Percentiles rank a stretch among this genome's conserved stretches.
phyloP scores from a whole-genome alignment of 2,888 invertebrate species.

The Leucoptera coffeella region DNA sequence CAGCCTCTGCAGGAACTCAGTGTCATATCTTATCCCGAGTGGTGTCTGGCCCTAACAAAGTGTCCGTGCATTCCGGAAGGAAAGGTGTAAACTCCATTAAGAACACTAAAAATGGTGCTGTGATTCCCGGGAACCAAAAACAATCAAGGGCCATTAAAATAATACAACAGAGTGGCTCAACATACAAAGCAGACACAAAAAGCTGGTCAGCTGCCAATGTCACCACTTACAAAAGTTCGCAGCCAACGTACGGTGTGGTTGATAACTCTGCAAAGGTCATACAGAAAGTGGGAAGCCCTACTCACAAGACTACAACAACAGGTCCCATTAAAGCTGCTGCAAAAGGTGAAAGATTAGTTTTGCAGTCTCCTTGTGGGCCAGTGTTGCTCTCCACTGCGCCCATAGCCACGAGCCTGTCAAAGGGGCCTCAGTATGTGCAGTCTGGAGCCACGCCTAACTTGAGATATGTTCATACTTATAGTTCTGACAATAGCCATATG shows the following conservation, averaged over 20 bases:
- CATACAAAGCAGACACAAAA: constrained; percentile 32
- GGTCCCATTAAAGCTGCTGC: constrained; percentile 22
- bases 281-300: constrained; percentile 41
- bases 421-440: constrained; percentile 44
- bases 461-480: constrained; percentile 38
- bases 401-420: constrained; percentile 25
- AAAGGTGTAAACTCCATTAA: constrained; percentile 33
- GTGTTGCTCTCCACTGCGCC: constrained; percentile 37
- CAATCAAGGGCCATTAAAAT: constrained; percentile 51
- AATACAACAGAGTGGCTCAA: constrained; percentile 39
- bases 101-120: constrained; percentile 26
- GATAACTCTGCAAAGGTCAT: constrained; percentile 37
- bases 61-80: constrained; percentile 40
- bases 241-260: constrained; percentile 21
- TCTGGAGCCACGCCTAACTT: constrained; percentile 38
- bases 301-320: constrained; percentile 22
- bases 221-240: constrained; percentile 27
- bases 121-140: constrained; percentile 19
- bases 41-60: constrained; percentile 42
- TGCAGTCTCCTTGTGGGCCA: constrained; percentile 40
- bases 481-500: constrained; percentile 24
- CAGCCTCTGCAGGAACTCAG: constrained; percentile 32
- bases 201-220: constrained; percentile 33
- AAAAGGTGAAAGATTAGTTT: constrained; percentile 33
- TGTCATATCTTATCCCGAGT: constrained; percentile 43